Evolutionary conservation across 2,113 vertebrate genomes (phyloP).

Genomic region (Lota lota): DNA sequence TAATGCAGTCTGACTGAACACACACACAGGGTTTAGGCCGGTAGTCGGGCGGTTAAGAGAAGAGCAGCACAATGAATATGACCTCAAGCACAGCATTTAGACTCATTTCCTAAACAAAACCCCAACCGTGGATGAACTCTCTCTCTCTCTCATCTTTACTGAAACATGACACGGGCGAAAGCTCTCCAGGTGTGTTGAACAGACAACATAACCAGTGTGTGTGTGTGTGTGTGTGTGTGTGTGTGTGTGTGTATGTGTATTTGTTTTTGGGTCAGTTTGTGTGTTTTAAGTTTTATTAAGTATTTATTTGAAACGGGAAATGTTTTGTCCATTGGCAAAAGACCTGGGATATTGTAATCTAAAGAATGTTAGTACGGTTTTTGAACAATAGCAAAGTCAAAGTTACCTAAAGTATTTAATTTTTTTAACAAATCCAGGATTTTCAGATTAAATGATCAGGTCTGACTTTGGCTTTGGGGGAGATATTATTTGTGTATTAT

Average conservation of each 20-base stretch:
- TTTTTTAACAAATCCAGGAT: no score
- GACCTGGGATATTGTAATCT: no score
- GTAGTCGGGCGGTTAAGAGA: slow-evolving; percentile 43
- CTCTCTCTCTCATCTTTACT: slow-evolving; percentile 32
- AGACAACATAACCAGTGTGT: slow-evolving; percentile 31
- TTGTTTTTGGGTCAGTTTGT: neutral
- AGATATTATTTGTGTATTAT: no score
- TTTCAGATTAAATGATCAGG: no score
- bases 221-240: slow-evolving; percentile 9
- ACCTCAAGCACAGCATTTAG: slow-evolving; percentile 64
- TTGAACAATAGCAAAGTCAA: neutral
- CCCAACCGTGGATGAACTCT: slow-evolving; percentile 47
- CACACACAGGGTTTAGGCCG: slow-evolving; percentile 49
- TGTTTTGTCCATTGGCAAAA: no score
- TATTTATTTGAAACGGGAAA: no score
- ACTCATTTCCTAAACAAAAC: slow-evolving; percentile 74
- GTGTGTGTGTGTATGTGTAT: slow-evolving; percentile 5
- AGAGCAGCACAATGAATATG: slow-evolving; percentile 51
- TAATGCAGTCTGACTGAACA: slow-evolving; percentile 52
- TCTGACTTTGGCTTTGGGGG: no score
- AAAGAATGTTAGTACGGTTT: no score
- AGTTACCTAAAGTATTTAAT: slow-evolving; percentile 25
- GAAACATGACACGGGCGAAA: slow-evolving; percentile 58
- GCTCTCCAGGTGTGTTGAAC: slow-evolving; percentile 70
- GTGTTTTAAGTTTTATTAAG: neutral